Conservation (phyloP, 2,797 vertebrate species). For the Champsocephalus gunnari region DNA sequence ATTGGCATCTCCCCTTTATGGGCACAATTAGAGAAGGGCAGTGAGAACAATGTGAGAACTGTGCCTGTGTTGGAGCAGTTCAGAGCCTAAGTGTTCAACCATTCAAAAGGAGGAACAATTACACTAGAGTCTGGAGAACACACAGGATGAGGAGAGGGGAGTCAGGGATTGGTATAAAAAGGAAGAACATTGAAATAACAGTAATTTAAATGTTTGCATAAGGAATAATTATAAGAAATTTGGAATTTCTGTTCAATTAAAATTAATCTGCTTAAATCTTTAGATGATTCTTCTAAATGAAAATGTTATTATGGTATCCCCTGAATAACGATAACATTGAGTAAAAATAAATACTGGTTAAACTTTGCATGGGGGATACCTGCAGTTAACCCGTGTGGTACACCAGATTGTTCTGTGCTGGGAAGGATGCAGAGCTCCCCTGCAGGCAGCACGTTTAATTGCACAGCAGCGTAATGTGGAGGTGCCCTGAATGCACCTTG, state of each 20-base stretch:
- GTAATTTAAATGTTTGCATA: slow-evolving; percentile 35
- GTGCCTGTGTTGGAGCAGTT: slow-evolving; percentile 73
- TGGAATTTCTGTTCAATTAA: slow-evolving; percentile 22
- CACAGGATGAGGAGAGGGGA: slow-evolving; percentile 24
- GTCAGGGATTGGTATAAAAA: slow-evolving; percentile 37
- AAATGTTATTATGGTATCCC: background rate
- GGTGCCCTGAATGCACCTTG: slow-evolving; percentile 17
- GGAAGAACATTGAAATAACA: slow-evolving; percentile 29
- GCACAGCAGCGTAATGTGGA: slow-evolving; percentile 26
- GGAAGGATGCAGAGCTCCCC: slow-evolving; percentile 80
- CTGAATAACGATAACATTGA: background rate
- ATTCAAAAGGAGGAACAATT: slow-evolving; percentile 78
- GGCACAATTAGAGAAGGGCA: slow-evolving; percentile 72
- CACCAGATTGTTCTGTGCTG: slow-evolving; percentile 41
- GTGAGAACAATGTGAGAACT: slow-evolving; percentile 82
- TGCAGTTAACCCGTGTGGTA: slow-evolving; percentile 40
- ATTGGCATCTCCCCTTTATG: slow-evolving; percentile 79
- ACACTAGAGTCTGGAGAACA: slow-evolving; percentile 45
- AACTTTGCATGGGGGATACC: slow-evolving; percentile 22
- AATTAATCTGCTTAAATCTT: slow-evolving; percentile 21
- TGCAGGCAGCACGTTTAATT: slow-evolving; percentile 70
- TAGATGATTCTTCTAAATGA: slow-evolving; percentile 25
- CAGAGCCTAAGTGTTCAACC: slow-evolving; percentile 80
- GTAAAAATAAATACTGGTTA: slow-evolving; percentile 15
- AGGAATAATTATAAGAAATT: slow-evolving; percentile 21